These are phyloP conservation scores for Lordiphosa collinella DNA, from an alignment of 1,140 invertebrate species.

Conservation along the genomic window DNA sequence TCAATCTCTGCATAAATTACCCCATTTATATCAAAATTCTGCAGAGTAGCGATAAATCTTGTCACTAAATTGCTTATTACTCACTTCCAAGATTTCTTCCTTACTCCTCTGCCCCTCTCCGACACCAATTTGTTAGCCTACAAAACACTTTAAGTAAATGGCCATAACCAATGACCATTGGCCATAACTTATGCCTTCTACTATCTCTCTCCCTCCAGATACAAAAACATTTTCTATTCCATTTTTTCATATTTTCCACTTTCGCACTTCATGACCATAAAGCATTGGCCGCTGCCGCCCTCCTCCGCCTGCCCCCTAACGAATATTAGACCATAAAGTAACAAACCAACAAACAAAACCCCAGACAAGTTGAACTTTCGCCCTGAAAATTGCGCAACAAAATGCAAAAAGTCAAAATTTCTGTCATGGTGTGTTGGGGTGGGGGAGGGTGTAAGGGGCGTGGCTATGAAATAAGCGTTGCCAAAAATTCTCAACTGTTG, in stretches of 20 bases:
- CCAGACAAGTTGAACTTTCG: slow-evolving; percentile 69
- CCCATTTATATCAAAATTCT: background rate
- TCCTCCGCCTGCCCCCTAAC: slow-evolving; percentile 32
- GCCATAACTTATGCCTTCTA: slow-evolving; percentile 45
- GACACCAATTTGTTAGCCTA: slow-evolving; percentile 8
- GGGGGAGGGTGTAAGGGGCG: slow-evolving; percentile 19
- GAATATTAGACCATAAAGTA: slow-evolving; percentile 54
- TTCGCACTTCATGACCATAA: slow-evolving; percentile 76
- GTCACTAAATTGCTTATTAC: background rate
- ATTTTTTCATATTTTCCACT: slow-evolving; percentile 66
- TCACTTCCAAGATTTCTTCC: background rate
- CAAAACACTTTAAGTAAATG: slow-evolving; percentile 46
- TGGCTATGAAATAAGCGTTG: slow-evolving; percentile 70
- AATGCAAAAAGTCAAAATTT: slow-evolving; percentile 73
- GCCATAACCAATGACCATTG: slow-evolving; percentile 43
- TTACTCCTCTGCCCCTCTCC: background rate
- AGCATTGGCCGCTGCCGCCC: slow-evolving; percentile 42
- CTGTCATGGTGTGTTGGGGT: slow-evolving; percentile 8
- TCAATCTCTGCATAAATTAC: too few species aligned
- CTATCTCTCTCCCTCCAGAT: slow-evolving; percentile 1
- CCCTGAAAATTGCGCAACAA: slow-evolving; percentile 70
- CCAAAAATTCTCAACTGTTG: slow-evolving; percentile 64
- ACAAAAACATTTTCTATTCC: slow-evolving; percentile 31
- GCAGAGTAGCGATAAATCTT: slow-evolving; percentile 10
- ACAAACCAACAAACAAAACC: slow-evolving; percentile 32